phyloP scores from a whole-genome alignment of 2,113 vertebrate species.

The Oenanthe melanoleuca region DNA sequence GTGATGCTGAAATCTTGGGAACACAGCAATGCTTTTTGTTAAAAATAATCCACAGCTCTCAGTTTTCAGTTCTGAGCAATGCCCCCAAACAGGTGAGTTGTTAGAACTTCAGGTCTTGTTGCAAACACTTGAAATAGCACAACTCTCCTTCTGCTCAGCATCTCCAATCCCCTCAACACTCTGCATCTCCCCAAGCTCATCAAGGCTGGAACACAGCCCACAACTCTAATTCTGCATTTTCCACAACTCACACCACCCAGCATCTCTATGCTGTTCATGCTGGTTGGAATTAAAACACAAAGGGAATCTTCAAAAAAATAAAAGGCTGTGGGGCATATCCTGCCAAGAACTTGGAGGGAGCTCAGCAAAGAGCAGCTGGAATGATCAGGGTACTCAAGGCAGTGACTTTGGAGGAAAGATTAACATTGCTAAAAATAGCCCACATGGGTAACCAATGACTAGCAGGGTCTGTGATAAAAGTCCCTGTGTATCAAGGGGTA shows the following conservation, averaged over 20 bases:
- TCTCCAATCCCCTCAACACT: neutral
- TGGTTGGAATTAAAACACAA: neutral
- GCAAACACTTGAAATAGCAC: neutral
- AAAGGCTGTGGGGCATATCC: neutral
- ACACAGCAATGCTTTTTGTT: neutral
- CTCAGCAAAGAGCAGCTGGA: fast-evolving
- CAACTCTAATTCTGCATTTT: neutral
- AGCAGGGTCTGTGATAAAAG: conserved; percentile 19
- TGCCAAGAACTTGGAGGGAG: neutral
- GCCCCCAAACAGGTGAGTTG: neutral
- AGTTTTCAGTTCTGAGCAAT: neutral
- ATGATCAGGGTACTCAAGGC: neutral
- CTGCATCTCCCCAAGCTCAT: neutral
- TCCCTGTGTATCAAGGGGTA: neutral
- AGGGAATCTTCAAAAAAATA: neutral
- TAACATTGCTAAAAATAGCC: conserved; percentile 35
- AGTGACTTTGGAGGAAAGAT: conserved; percentile 52
- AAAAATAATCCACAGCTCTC: neutral
- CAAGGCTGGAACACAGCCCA: neutral
- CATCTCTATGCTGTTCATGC: neutral
- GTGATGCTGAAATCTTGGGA: neutral
- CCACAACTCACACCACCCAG: neutral
- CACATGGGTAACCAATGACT: neutral
- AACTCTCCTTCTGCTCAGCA: neutral
- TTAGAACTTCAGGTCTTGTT: neutral